Evolutionary conservation across 2,888 invertebrate species (phyloP), one percentile per base, ranked within the genome.

Genomic region (Elegia similella): DNA sequence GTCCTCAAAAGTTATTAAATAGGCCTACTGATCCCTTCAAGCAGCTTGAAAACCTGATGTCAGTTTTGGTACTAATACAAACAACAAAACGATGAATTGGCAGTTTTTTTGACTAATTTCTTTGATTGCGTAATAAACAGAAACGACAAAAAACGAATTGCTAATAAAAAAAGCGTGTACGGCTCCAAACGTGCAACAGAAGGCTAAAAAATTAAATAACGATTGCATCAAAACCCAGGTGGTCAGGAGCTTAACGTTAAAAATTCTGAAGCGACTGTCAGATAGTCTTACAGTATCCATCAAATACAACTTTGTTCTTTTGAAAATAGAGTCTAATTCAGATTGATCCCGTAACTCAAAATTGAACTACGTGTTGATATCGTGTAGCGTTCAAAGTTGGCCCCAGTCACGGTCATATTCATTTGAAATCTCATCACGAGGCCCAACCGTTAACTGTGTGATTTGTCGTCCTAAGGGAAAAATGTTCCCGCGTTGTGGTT

Each of bases 391-490:
- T 47, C 15, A 29, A n/a, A 6, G 44, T 17, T 16, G 32, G 32
- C 32, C 6, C 48, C 32, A 34, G 13, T 50, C 32, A n/a, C 10
- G 15, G 32, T 32, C 48, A 50, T 32, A 34, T 32, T 50, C 15
- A 50, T 50, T 32, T 34, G 12, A 50, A 70, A 72, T 63, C 75
- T 75, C 73, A 73, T 70, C 72, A 70, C 69, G 72, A 63, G 65
- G 66, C 63, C 63, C 67, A 8, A 16, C 67, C 60, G 66, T 60
- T 72, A 69, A 69, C 71, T 65, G 68, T 64, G 70, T 74, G 73
- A 73, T 74, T 76, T 72, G 74, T 72, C 55, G 66, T 65, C 72
- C 69, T 68, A 30, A 55, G 71, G 69, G 76, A 66, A 66, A 65
- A 67, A 69, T 69, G 61, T 64, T 59, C 61, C 59, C 57, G 64